Evolutionary conservation across 2,113 vertebrate species (phyloP), one percentile per base, ranked within the genome.

Genomic region (Podarcis raffonei): DNA sequence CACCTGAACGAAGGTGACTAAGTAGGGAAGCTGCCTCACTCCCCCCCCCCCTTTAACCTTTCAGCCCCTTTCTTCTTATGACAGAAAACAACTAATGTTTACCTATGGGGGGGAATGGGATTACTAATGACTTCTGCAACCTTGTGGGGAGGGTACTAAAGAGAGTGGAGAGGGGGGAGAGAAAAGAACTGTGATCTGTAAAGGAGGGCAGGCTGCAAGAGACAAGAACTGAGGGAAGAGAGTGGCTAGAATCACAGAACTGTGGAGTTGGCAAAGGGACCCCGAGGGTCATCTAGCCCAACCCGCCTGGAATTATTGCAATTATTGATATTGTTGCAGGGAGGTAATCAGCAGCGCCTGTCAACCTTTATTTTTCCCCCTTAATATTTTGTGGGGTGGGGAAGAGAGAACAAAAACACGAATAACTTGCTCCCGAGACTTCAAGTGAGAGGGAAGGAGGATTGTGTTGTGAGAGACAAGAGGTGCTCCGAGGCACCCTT

Each of bases 341-440:
- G 2, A 75, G 5, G 42, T 5, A 42, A 48, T 35, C 11, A 72
- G 30, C 71, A 72, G n/a, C 3, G 71, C n/a, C 11, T 9, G 9
- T 1, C n/a, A 25, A 22, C 37, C 4, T 76, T 53, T 53, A 12
- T 53, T 53, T 11, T 3, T 0, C 0, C 9, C 9, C 9, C 48
- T 53, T 53, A 53, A 53, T 53, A 53, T 53, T 53, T 53, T 53
- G 48, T 53, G 11, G 8, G 22, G 22, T 25, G 39, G 37, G 37
- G 23, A 42, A 11, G 23, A 13, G 27, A 62, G 59, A 62, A 62
- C 18, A 39, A 11, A 76, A 76, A 42, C 75, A 42, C 75, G 20
- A 42, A 23, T 83, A 85, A 59, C 71, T 59, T 75, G 20, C 23
- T 48, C 53, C n/a, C 6, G 48, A 22, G 57, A 66, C 59, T 65